A percentile compares a stretch with the other conserved stretches of the same genome.
Evolutionary conservation across 2,888 invertebrate genomes (phyloP).

Genomic region (Pheosia tremula): DNA sequence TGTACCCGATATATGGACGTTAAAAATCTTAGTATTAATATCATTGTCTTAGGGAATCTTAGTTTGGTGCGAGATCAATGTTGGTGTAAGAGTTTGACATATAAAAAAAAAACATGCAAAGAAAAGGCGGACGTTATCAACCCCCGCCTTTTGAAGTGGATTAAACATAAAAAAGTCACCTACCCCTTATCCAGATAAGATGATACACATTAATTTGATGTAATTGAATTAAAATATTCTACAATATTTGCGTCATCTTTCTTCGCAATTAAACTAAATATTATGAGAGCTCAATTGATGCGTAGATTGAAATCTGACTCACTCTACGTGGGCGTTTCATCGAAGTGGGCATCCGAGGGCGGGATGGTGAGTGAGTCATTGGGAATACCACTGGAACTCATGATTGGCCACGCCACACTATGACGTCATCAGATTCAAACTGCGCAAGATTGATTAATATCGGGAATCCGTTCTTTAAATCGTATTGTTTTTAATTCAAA

Average conservation of each 20-base stretch:
- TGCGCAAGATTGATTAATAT: conserved; percentile 5
- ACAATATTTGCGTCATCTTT: not conserved
- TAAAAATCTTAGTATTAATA: no score
- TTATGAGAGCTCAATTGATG: not conserved
- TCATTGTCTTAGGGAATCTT: no score
- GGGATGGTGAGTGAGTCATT: not conserved
- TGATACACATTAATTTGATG: no score
- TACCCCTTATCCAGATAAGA: no score
- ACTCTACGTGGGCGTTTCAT: not conserved
- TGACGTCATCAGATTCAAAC: conserved; percentile 4
- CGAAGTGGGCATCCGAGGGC: not conserved
- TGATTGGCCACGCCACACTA: not conserved
- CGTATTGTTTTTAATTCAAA: not conserved
- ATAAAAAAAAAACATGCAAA: no score
- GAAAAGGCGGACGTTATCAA: no score
- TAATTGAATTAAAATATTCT: not conserved
- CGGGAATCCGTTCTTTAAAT: not conserved
- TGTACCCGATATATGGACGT: no score
- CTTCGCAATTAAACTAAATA: not conserved
- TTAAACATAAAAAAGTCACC: no score
- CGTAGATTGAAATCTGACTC: not conserved
- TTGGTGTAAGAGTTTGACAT: no score
- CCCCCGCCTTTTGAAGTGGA: no score
- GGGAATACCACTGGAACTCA: not conserved
- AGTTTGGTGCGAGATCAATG: no score